Evolutionary conservation across 2,797 vertebrate species (phyloP).

Genomic region (Rhinogobio ventralis): DNA sequence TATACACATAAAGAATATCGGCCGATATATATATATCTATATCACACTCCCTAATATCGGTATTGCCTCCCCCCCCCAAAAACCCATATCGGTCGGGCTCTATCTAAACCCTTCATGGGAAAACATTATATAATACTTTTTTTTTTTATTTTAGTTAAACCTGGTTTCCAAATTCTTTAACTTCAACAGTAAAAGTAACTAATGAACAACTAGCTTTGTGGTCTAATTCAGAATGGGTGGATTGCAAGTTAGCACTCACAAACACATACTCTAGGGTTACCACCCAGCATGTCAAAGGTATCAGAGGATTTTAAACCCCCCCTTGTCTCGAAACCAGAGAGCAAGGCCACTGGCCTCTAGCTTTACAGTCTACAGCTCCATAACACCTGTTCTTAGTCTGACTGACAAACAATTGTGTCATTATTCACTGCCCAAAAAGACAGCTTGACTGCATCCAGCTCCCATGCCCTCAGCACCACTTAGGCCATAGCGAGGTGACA

Average conservation of each 20-base stretch:
- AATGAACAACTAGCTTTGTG: not conserved
- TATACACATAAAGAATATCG: too few species aligned
- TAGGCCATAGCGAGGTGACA: constrained; percentile 53
- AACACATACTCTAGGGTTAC: constrained; percentile 63
- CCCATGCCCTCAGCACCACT: constrained; percentile 57
- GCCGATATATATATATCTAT: too few species aligned
- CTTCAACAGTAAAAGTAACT: not conserved
- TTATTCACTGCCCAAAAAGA: constrained; percentile 65
- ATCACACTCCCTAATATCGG: too few species aligned
- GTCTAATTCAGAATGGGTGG: constrained; percentile 29
- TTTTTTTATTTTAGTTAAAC: not conserved
- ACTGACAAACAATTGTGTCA: constrained; percentile 74
- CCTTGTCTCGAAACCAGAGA: constrained; percentile 68
- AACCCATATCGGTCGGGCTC: too few species aligned
- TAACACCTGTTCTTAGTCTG: constrained; percentile 71
- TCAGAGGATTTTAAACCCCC: constrained; percentile 57
- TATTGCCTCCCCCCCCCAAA: too few species aligned
- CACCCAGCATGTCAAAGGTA: constrained; percentile 65
- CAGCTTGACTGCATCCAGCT: constrained; percentile 60
- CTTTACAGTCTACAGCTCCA: constrained; percentile 58
- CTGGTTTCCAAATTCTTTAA: not conserved
- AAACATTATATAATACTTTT: not conserved
- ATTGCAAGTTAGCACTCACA: constrained; percentile 41
- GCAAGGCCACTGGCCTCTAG: constrained; percentile 59
- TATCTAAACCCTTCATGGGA: not conserved